A percentile compares a stretch with the other conserved stretches of the same genome.
phyloP scores from a whole-genome alignment of 2,113 vertebrate species.

The Rhinoptilus africanus region DNA sequence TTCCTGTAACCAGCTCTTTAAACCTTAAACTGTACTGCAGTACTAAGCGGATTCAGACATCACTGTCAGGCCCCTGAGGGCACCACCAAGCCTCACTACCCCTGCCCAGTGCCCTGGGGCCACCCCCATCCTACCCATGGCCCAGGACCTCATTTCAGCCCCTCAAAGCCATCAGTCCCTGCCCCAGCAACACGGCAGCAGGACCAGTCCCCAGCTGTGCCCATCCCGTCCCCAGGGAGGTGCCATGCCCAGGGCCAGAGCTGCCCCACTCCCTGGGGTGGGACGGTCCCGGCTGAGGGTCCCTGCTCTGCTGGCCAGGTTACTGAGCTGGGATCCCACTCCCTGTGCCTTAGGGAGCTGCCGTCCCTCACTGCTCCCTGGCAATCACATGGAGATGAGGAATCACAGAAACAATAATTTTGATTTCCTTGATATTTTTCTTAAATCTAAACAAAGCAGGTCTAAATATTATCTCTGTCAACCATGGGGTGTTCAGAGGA shows the following conservation, averaged over 20 bases:
- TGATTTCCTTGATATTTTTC: neutral
- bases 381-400: neutral
- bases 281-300: neutral
- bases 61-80: neutral
- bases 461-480: neutral
- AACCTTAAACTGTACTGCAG: neutral
- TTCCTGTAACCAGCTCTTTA: neutral
- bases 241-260: neutral
- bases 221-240: neutral
- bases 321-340: fast-evolving
- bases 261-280: neutral
- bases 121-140: no score
- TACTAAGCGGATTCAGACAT: neutral
- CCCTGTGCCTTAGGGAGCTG: neutral
- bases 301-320: neutral
- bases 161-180: neutral
- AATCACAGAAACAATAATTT: neutral
- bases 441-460: neutral
- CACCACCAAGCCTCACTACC: neutral
- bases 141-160: neutral
- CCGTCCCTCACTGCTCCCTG: neutral
- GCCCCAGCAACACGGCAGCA: neutral
- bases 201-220: neutral
- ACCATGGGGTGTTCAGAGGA: neutral
- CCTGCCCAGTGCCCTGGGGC: neutral